Evolutionary conservation across 2,888 invertebrate species (phyloP), one percentile per base, ranked within the genome.

Genomic region (Lepidocyrtoides sp.): DNA sequence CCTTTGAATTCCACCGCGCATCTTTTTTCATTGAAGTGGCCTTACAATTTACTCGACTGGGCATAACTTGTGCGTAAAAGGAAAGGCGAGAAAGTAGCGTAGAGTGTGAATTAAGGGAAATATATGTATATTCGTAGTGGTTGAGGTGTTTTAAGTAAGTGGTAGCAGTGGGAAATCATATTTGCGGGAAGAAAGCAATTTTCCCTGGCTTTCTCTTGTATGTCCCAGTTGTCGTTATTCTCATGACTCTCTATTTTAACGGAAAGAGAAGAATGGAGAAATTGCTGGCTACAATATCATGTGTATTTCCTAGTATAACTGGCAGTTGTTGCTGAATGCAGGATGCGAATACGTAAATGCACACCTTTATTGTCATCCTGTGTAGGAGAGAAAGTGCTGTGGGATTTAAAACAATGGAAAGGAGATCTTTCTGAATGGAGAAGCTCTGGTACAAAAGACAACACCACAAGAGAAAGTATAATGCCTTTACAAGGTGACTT

Each of bases 81-180:
- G 36, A 69, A 29, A 36, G n/a, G 36, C 8, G 26, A 26, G 12
- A 60, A 60, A 60, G 4, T 23, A 60, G 20, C n/a, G n/a, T n/a
- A n/a, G n/a, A n/a, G n/a, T n/a, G n/a, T n/a, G n/a, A n/a, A n/a
- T n/a, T 0, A 4, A 17, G 26, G 60, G 26, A 0, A 3, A 3
- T 23, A 26, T 51, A 51, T 51, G 51, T n/a, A 3, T 17, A n/a
- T 48, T 51, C 3, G 51, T 5, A 51, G 66, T 4, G 12, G 29
- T n/a, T 32, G 32, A 66, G 66, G 66, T 66, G 66, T 66, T 66
- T 29, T 66, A 66, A 32, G 66, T 32, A 66, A 66, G 66, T 66
- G 66, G 66, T 66, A 32, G 66, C 66, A 7, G 10, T 66, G 66
- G 29, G 66, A 66, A 66, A 66, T 66, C 66, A 66, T 66, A 66